These are phyloP conservation scores for Biston betularia DNA, from an alignment of 2,888 invertebrate species.

Conservation along the genomic window DNA sequence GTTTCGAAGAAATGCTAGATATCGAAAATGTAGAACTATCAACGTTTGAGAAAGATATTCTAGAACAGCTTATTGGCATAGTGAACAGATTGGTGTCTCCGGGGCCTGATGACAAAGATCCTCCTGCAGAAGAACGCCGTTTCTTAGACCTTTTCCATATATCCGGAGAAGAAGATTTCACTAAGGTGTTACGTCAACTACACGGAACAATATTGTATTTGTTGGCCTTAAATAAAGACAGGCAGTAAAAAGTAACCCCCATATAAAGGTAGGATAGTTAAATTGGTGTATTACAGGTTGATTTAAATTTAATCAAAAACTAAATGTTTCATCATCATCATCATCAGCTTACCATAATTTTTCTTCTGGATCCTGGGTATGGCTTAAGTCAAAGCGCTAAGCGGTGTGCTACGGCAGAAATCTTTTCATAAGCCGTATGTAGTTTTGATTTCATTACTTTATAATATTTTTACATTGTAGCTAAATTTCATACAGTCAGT, in stretches of 20 bases:
- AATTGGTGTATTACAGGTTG: background rate
- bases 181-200: conserved; percentile 8
- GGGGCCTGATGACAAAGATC: conserved; percentile 8
- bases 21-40: conserved; percentile 9
- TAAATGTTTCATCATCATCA: too few relatives aligned
- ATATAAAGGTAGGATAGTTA: background rate
- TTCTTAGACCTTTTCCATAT: conserved; percentile 17
- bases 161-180: background rate
- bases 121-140: conserved; percentile 7
- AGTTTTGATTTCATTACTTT: too few relatives aligned
- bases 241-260: background rate
- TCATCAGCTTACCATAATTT: too few relatives aligned
- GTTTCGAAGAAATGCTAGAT: conserved; percentile 25
- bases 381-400: too few relatives aligned
- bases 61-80: conserved; percentile 21
- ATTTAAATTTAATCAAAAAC: background rate
- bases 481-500: too few relatives aligned
- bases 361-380: too few relatives aligned
- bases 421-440: too few relatives aligned
- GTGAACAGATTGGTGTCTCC: conserved; percentile 10
- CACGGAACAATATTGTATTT: conserved; percentile 17
- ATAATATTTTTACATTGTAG: too few relatives aligned
- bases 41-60: conserved; percentile 9
- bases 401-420: too few relatives aligned
- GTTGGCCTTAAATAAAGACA: conserved; percentile 4